phyloP scores from a whole-genome alignment of 2,113 vertebrate genomes.

The Sisor rabdophorus region DNA sequence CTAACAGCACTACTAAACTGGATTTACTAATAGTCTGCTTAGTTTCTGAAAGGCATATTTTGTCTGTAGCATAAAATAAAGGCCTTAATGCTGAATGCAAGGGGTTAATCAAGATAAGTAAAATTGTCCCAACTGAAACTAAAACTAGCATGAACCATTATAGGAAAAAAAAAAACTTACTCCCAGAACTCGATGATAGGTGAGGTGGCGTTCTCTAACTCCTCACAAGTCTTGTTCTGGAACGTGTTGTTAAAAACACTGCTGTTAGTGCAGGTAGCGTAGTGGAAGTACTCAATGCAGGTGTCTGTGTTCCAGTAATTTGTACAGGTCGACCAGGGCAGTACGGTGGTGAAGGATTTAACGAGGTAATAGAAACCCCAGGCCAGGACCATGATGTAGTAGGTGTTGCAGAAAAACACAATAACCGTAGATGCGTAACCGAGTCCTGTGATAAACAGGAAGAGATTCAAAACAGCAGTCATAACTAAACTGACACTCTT shows the following conservation, averaged over 20 bases:
- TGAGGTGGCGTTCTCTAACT: slow-evolving; percentile 59
- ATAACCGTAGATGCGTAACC: slow-evolving; percentile 79
- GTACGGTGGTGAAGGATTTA: slow-evolving; percentile 67
- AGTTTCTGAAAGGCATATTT: neutral
- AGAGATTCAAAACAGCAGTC: neutral
- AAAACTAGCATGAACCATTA: no score
- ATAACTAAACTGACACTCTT: neutral
- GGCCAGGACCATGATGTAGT: slow-evolving; percentile 83
- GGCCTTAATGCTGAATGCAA: neutral
- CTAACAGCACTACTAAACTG: neutral
- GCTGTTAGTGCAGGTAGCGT: slow-evolving; percentile 62
- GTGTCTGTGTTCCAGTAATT: slow-evolving; percentile 73
- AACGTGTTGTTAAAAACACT: slow-evolving; percentile 60
- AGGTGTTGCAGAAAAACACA: slow-evolving; percentile 80
- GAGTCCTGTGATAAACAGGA: slow-evolving; percentile 60
- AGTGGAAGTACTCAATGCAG: slow-evolving; percentile 70
- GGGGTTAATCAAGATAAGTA: neutral
- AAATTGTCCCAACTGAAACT: neutral
- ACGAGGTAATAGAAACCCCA: slow-evolving; percentile 80
- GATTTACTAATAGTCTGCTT: neutral
- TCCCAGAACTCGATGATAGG: slow-evolving; percentile 79
- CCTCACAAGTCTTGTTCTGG: slow-evolving; percentile 67
- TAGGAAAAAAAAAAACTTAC: slow-evolving; percentile 58
- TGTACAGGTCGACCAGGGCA: slow-evolving; percentile 75
- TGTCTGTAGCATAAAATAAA: neutral